Conservation (phyloP, 2,888 invertebrate species). For the Abrostola triplasia region DNA sequence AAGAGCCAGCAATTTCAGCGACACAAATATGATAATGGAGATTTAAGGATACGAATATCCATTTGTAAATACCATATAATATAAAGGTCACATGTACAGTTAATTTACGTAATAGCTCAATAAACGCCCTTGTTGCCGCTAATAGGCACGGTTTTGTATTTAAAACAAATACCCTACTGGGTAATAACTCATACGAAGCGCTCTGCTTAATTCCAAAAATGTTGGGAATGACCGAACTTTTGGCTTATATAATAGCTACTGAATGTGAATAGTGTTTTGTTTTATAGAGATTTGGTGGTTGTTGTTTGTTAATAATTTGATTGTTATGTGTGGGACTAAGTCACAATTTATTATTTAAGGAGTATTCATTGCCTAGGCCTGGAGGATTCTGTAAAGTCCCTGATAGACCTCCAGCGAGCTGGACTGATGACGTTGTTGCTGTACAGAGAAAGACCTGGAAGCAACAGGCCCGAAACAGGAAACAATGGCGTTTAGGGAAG, state of each 20-base stretch:
- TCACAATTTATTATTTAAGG: no score
- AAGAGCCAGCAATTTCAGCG: conserved; percentile 38
- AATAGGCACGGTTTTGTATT: conserved; percentile 63
- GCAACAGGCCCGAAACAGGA: no score
- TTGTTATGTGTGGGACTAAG: no score
- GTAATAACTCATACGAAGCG: conserved; percentile 62
- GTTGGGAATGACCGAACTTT: conserved; percentile 59
- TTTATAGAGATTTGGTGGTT: not conserved
- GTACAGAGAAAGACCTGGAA: no score
- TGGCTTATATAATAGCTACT: conserved; percentile 33
- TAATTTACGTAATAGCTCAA: conserved; percentile 67
- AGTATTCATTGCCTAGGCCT: no score
- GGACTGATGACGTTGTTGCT: no score
- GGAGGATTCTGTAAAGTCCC: no score
- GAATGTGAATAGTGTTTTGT: conserved; percentile 30
- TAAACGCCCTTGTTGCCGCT: conserved; percentile 60
- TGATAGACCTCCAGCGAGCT: no score
- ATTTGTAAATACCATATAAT: conserved; percentile 49
- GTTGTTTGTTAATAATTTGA: no score
- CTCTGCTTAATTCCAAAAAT: conserved; percentile 61
- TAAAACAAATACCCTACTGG: conserved; percentile 63
- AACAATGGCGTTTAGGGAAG: no score
- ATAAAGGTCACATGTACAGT: conserved; percentile 59
- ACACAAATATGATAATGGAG: conserved; percentile 45
- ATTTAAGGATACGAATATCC: conserved; percentile 51